Conservation (phyloP, 2,113 vertebrate species). For the Lagopus leucura region DNA sequence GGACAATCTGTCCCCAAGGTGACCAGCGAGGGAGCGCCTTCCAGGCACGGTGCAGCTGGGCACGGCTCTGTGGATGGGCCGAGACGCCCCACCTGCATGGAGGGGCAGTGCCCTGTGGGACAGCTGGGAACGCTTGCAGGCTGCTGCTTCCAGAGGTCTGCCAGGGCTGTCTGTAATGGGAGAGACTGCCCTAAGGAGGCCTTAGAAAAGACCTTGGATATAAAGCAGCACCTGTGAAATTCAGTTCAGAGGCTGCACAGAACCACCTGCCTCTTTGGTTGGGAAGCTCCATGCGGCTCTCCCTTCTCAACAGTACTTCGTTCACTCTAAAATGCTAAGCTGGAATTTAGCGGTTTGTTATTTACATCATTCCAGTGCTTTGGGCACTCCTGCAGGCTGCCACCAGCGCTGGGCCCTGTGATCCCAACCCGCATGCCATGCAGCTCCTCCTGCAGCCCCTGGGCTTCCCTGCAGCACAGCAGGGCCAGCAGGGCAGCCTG, state of each 20-base stretch:
- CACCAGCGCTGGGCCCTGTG: background rate
- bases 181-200: background rate
- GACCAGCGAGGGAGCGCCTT: background rate
- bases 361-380: background rate
- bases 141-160: background rate
- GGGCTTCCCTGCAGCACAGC: background rate
- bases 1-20: background rate
- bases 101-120: background rate
- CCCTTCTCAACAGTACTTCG: background rate
- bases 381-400: background rate
- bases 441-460: background rate
- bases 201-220: background rate
- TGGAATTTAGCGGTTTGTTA: background rate
- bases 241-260: background rate
- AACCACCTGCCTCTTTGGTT: background rate
- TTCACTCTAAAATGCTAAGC: background rate
- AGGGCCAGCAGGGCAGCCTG: no score
- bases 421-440: background rate
- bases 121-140: rapidly evolving
- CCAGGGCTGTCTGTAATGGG: background rate
- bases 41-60: no score
- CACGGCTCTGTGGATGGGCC: background rate
- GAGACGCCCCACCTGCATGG: background rate
- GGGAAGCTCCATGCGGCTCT: background rate
- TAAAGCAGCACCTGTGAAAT: background rate